Base-by-base conservation (phyloP, 1,140 invertebrate species). In the Heterodera schachtii region DNA sequence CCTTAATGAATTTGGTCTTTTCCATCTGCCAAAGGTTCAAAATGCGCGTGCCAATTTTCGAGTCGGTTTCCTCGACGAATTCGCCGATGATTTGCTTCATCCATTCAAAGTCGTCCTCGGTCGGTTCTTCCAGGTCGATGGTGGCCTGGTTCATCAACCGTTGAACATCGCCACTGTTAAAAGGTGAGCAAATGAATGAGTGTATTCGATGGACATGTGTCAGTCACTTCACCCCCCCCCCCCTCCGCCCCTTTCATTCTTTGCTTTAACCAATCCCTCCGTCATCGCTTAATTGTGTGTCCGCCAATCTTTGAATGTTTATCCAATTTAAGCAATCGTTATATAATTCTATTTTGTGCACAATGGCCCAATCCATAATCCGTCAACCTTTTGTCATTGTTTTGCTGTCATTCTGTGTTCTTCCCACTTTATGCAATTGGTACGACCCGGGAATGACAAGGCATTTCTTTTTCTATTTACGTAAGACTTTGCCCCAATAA, bases 31-130 rank as follows among this genome's bases (percentile, higher is more conserved):
- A 98, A 80, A 94, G 93, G 57, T 93, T 91, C 0, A 98, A 90
- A 31, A 98, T 91, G 73, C 93, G 91, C 84, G 93, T 90, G 31
- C 96, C 96, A 78, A 98, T 93, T 77, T 94, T 88, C 2, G 96
- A 98, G 82, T 93, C 95, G 43, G 97, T 99, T 88, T 95, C 94
- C 47, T 94, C 92, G 49, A 94, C 92, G 90, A 99, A 99, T 90
- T 98, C 95, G 85, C 93, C 90, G 6, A 99, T 90, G 9, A 97
- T 91, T 52, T 93, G 90, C 84, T 94, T 93, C 0, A 99, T 94
- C 86, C 94, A 93, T 0, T 93, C 90, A 9, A 96, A 90, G 91
- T 99, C 97, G 60, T 96, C 93, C 43, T 93, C 89, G 0, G 84
- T 84, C 13, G 87, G 83, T 16, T 86, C 82, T 52, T 90, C 88